These are phyloP conservation scores for Leptodactylus fallax DNA, from an alignment of 2,797 vertebrate genomes.

Conservation along the genomic window DNA sequence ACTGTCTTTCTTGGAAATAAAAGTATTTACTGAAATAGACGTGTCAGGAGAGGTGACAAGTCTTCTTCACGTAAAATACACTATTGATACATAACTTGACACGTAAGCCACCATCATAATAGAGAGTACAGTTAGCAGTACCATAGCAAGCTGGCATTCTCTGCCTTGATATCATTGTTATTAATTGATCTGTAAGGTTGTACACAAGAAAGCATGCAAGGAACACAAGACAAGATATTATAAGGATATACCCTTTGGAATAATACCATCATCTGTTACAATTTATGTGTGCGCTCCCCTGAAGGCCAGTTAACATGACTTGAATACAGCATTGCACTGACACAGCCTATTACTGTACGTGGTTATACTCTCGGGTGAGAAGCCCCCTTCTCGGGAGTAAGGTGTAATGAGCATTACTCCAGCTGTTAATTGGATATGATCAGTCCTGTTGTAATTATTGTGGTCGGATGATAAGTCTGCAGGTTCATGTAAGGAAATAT, in stretches of 20 bases:
- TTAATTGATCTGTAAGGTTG: neutral
- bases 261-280: slow-evolving; percentile 14
- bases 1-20: too few relatives aligned
- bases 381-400: neutral
- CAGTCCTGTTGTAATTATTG: neutral
- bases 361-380: neutral
- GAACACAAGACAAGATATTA: neutral
- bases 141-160: neutral
- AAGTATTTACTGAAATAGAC: too few relatives aligned
- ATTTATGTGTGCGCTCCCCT: neutral
- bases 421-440: slow-evolving; percentile 21
- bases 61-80: too few relatives aligned
- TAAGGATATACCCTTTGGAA: neutral
- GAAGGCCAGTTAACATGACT: neutral
- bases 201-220: neutral
- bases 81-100: too few relatives aligned
- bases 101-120: neutral
- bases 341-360: neutral
- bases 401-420: slow-evolving; percentile 4
- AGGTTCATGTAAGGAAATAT: slow-evolving; percentile 7
- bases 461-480: neutral
- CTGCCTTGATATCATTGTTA: neutral
- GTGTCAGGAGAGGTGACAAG: too few relatives aligned
- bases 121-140: neutral
- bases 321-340: neutral